phyloP scores from a whole-genome alignment of 53 echinoderm and acorn worm genomes.

The Temnopleurus reevesii region DNA sequence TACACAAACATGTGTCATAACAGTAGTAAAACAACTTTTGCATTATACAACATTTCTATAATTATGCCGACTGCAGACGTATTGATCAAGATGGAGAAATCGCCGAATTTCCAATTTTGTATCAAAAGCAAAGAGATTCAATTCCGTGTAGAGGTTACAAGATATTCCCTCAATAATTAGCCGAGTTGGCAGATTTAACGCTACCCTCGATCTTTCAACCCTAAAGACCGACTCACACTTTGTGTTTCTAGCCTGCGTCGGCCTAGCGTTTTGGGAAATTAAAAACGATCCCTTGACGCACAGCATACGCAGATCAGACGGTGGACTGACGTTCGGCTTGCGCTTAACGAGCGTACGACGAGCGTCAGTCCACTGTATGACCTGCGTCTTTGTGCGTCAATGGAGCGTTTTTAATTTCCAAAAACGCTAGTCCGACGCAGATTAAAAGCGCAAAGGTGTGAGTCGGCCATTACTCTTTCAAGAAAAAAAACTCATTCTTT shows the following conservation, averaged over 20 bases:
- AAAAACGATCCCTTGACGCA: too few relatives aligned
- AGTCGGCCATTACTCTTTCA: background rate
- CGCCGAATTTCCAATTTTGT: constrained; percentile 3
- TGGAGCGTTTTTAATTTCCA: too few relatives aligned
- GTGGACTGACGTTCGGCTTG: too few relatives aligned
- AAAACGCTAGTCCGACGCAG: too few relatives aligned
- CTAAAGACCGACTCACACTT: too few relatives aligned
- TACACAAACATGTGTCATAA: background rate
- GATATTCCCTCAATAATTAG: constrained; percentile 33
- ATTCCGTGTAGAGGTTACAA: background rate
- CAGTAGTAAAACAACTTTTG: background rate
- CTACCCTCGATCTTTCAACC: constrained; percentile 18
- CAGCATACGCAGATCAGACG: too few relatives aligned
- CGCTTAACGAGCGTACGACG: too few relatives aligned
- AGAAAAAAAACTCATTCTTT: background rate
- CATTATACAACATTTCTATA: background rate
- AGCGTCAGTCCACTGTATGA: too few relatives aligned
- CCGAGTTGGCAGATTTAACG: background rate
- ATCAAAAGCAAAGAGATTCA: constrained; percentile 17
- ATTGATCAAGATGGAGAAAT: constrained; percentile 23
- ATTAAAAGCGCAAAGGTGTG: too few relatives aligned
- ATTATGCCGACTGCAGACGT: background rate
- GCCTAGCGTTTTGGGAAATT: too few relatives aligned
- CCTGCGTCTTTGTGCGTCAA: too few relatives aligned
- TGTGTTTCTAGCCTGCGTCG: too few relatives aligned